Evolutionary conservation across 2,113 vertebrate species (phyloP), one percentile per base, ranked within the genome.

Genomic region (Hyaena hyaena): DNA sequence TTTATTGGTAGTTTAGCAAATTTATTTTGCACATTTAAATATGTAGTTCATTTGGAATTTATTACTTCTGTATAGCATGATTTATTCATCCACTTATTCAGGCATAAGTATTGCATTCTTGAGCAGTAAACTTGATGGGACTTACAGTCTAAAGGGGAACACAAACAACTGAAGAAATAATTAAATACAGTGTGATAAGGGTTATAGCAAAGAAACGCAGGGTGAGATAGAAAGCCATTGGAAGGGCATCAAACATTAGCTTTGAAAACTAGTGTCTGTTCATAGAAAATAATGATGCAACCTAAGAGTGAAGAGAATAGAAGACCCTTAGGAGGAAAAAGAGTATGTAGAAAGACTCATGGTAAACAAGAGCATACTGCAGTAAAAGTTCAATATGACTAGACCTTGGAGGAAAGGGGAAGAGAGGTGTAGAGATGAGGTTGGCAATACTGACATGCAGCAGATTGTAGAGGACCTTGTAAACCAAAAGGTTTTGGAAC

Each of bases 11-110:
- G 35, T 73, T 65, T 73, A 92, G n/a, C 14, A 92, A 63, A 53
- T 80, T 65, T 92, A n/a, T 65, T 80, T 79, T 65, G 14, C 71
- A 63, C 23, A 73, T 95, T 63, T 87, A 92, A 92, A 80, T 92
- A 53, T 63, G 87, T 73, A 71, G 33, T 65, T 11, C 28, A 53
- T 81, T 87, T 63, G 43, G 43, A 63, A 81, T 50, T 43, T 92
- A 61, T 71, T 71, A 12, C 26, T 95, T 80, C 19, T 39, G 33
- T 53, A 53, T n/a, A 73, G 26, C 19, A 39, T 95, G 53, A 71
- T 65, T 87, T 85, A 77, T n/a, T 71, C 50, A 71, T 77, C 50
- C 53, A 48, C 4, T 86, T 61, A 71, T 91, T 71, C 66, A 86
- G 45, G n/a, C 14, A 43, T 71, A 61, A 71, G 4, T 53, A 65